Conservation (phyloP, 2,888 invertebrate species). For the Euclidia mi region DNA sequence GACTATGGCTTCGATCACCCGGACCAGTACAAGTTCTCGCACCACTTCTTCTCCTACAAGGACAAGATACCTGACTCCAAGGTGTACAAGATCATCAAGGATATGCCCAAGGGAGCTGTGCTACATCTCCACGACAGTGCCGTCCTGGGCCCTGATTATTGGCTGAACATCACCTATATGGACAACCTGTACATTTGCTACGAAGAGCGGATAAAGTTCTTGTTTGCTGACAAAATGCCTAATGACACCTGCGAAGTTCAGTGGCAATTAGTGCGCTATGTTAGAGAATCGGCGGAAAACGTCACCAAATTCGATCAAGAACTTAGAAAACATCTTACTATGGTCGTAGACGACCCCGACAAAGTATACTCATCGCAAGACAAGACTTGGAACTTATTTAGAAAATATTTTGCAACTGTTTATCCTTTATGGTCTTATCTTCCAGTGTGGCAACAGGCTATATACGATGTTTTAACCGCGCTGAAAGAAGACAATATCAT, state of each 20-base stretch:
- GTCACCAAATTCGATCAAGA: slow-evolving; percentile 84
- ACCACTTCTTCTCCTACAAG: slow-evolving; percentile 91
- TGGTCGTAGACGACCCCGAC: slow-evolving; percentile 86
- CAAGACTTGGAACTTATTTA: slow-evolving; percentile 90
- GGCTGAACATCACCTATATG: slow-evolving; percentile 91
- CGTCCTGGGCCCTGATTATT: slow-evolving; percentile 90
- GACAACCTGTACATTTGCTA: slow-evolving; percentile 90
- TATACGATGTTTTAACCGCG: slow-evolving; percentile 91
- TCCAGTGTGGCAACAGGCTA: slow-evolving; percentile 92
- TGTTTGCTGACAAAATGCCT: slow-evolving; percentile 72
- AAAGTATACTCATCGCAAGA: slow-evolving; percentile 88
- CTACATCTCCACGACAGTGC: slow-evolving; percentile 93
- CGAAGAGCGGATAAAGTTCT: slow-evolving; percentile 48
- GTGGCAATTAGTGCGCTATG: slow-evolving; percentile 87
- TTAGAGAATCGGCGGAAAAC: slow-evolving; percentile 74
- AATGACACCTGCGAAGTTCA: slow-evolving; percentile 55
- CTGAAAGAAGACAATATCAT: slow-evolving; percentile 92
- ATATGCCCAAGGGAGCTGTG: slow-evolving; percentile 94
- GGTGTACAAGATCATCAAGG: slow-evolving; percentile 91
- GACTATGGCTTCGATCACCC: slow-evolving; percentile 87
- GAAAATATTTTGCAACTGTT: slow-evolving; percentile 88
- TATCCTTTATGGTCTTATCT: slow-evolving; percentile 89
- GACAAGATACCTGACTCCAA: slow-evolving; percentile 90
- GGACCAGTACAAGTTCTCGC: slow-evolving; percentile 90
- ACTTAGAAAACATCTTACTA: slow-evolving; percentile 87